A percentile compares a stretch with the other conserved stretches of the same genome.
These are phyloP conservation scores for Hypomecis atomaria DNA, from an alignment of 2,888 invertebrate species.

Conservation along the genomic window DNA sequence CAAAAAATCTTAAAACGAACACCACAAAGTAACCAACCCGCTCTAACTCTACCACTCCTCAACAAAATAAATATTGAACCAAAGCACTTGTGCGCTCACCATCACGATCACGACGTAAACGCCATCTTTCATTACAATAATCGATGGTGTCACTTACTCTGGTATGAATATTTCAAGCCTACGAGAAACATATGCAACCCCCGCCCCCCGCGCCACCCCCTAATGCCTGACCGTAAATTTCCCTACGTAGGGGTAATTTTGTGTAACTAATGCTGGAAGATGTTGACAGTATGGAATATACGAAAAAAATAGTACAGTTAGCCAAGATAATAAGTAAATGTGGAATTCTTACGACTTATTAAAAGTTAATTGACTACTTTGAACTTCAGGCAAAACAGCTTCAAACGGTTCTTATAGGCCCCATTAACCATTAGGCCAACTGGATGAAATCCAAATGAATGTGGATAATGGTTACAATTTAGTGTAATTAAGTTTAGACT, in stretches of 20 bases:
- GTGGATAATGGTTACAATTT: too few relatives aligned
- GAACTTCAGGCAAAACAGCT: too few relatives aligned
- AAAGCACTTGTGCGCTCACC: slow-evolving; percentile 45
- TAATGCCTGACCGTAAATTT: slow-evolving; percentile 58
- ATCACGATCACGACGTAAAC: slow-evolving; percentile 41
- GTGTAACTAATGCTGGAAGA: slow-evolving; percentile 43
- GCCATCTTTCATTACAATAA: slow-evolving; percentile 61
- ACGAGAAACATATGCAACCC: slow-evolving; percentile 35
- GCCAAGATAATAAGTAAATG: too few relatives aligned
- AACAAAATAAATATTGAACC: neutral
- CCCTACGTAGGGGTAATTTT: slow-evolving; percentile 45
- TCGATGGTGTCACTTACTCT: slow-evolving; percentile 66
- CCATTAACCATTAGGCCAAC: too few relatives aligned
- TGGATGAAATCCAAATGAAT: too few relatives aligned
- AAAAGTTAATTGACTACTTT: too few relatives aligned
- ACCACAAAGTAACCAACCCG: too few relatives aligned
- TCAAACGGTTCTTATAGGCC: too few relatives aligned
- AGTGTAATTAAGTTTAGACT: too few relatives aligned
- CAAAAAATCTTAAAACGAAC: too few relatives aligned
- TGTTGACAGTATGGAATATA: slow-evolving; percentile 18
- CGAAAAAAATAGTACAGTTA: neutral
- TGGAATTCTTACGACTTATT: too few relatives aligned
- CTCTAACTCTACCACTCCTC: too few relatives aligned
- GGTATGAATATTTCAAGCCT: slow-evolving; percentile 64
- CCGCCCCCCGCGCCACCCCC: slow-evolving; percentile 26